These are phyloP conservation scores for Megaceryle alcyon DNA, from an alignment of 2,797 vertebrate species.

Conservation along the genomic window DNA sequence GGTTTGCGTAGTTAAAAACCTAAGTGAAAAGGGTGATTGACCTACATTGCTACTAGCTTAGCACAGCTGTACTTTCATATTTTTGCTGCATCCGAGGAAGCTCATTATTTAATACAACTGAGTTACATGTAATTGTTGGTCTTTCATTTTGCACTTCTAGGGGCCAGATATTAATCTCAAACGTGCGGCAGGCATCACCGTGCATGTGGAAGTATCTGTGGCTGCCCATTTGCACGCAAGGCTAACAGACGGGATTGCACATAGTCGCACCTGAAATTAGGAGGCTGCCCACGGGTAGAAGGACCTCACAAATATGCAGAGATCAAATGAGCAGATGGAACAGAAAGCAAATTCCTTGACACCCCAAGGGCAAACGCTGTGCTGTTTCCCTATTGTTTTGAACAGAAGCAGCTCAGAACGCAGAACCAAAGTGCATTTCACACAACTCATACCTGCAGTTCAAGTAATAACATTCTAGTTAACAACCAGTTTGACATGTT, in stretches of 20 bases:
- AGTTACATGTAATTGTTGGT: conserved; percentile 67
- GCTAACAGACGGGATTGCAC: not conserved
- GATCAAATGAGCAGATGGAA: conserved; percentile 50
- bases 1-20: conserved; percentile 78
- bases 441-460: conserved; percentile 47
- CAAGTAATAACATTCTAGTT: conserved; percentile 68
- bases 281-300: not conserved
- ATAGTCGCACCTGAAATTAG: conserved; percentile 21
- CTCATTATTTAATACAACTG: conserved; percentile 78
- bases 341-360: conserved; percentile 27
- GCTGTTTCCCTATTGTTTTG: conserved; percentile 31
- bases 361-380: not conserved
- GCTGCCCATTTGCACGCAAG: not conserved
- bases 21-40: conserved; percentile 79
- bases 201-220: not conserved
- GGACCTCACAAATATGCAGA: conserved; percentile 21
- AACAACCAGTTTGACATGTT: conserved; percentile 74
- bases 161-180: conserved; percentile 59
- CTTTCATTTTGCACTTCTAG: conserved; percentile 63
- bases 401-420: not conserved
- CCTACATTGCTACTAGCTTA: conserved; percentile 76
- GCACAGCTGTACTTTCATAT: conserved; percentile 76
- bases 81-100: conserved; percentile 69
- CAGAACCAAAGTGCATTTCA: conserved; percentile 17
- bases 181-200: not conserved